phyloP scores from a whole-genome alignment of 2,888 invertebrate species.

The Yponomeuta plumbellus region DNA sequence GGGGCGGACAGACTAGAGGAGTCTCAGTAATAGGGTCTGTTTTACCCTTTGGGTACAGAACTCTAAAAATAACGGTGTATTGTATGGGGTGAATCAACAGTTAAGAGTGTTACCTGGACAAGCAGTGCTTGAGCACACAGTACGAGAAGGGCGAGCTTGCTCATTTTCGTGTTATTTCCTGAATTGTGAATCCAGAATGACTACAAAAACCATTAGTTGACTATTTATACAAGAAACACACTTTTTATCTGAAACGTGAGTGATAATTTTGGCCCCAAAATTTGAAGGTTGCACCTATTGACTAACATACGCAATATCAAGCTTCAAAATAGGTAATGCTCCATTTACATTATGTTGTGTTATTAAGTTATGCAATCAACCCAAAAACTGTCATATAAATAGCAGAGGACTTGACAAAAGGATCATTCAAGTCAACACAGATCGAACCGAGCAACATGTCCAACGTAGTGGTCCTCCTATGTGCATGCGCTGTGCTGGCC shows the following conservation, averaged over 20 bases:
- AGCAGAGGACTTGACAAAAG: background rate
- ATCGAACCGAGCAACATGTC: background rate
- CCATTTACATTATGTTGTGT: background rate
- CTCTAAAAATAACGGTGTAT: too few species aligned
- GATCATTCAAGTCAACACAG: background rate
- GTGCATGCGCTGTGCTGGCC: background rate
- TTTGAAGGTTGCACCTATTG: background rate
- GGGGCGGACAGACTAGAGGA: too few species aligned
- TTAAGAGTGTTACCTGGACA: background rate
- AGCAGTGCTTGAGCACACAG: slow-evolving; percentile 3
- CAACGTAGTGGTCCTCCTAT: background rate
- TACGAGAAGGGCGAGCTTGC: background rate
- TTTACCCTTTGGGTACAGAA: too few species aligned
- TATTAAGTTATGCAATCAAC: background rate
- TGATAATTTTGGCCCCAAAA: background rate
- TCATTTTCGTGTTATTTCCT: background rate
- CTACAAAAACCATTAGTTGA: background rate
- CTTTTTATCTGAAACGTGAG: background rate
- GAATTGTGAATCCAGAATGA: slow-evolving; percentile 5
- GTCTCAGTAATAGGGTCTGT: too few species aligned
- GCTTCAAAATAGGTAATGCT: background rate
- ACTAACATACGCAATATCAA: background rate
- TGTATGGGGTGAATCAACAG: background rate
- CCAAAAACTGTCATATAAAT: background rate
- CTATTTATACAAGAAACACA: slow-evolving; percentile 3